These are phyloP conservation scores for Mustela lutreola DNA, from an alignment of 2,113 vertebrate genomes.

Conservation along the genomic window DNA sequence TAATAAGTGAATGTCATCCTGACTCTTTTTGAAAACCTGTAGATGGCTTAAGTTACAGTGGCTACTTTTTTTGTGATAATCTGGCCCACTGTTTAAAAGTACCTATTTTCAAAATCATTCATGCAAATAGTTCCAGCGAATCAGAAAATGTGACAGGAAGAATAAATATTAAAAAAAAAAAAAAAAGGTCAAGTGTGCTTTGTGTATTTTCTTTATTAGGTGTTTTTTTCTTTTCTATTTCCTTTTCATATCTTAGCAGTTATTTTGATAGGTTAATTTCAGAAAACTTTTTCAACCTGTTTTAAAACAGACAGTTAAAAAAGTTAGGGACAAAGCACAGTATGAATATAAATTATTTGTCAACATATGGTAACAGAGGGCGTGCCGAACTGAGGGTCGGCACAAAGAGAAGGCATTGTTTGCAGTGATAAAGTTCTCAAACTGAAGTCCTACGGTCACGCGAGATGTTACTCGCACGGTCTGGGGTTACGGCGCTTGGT, in stretches of 20 bases:
- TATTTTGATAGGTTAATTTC: constrained; percentile 35
- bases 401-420: neutral
- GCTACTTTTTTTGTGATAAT: neutral
- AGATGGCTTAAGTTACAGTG: neutral
- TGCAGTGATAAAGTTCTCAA: constrained; percentile 89
- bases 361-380: constrained; percentile 67
- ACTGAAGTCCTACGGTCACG: constrained; percentile 80
- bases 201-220: neutral
- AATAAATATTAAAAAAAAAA: neutral
- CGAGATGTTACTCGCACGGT: constrained; percentile 83
- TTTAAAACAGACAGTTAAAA: constrained; percentile 61
- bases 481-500: constrained; percentile 76
- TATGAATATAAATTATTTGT: constrained; percentile 72
- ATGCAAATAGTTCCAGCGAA: constrained; percentile 5
- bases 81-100: neutral
- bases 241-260: constrained; percentile 2
- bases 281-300: constrained; percentile 67
- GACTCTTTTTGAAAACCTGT: neutral
- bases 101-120: constrained; percentile 44
- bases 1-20: neutral
- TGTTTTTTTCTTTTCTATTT: neutral
- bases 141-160: neutral
- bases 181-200: neutral
- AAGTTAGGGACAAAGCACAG: constrained; percentile 47
- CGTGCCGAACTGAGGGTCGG: neutral